Evolutionary conservation across 2,888 invertebrate genomes (phyloP), one percentile per base, ranked within the genome.

Genomic region (Watsonalla binaria): DNA sequence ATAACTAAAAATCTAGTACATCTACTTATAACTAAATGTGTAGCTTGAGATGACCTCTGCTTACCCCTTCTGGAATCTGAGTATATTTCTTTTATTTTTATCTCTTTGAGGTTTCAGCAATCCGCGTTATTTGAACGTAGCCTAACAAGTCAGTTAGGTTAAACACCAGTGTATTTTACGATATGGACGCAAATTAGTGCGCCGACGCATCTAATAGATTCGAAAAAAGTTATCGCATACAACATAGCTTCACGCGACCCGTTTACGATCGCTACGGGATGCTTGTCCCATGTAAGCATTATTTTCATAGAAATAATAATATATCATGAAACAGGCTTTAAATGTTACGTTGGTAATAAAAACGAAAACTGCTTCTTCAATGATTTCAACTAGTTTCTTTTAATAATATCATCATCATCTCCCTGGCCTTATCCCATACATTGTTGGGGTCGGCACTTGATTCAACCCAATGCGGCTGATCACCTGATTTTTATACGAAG

Each of bases 131-230:
- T 5, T 42, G 42, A 8, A 11, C 9, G 42, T 11, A 42, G 42
- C 42, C 42, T 42, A 11, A 42, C 37, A 42, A 11, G 11, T 11
- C 11, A 60, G 57, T 62, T 63, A 60, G 62, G 68, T 61, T 63
- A 62, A 64, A 65, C 62, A 52, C 56, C 14, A 60, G 58, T 58
- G 64, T 67, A 63, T 68, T 74, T 76, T 74, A 72, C 63, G 68
- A 76, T 71, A 74, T 70, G 63, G 66, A 66, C 67, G 65, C 68
- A 72, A 70, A 74, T 74, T 75, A 75, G 66, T 68, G 58, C 58
- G 55, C 57, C 56, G 53, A 58, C 56, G 57, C 62, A 66, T 49
- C 49, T 13, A 33, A 37, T 49, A 49, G 37, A 14, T 49, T 39
- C 47, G 35, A 48, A 49, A 37, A 49, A 49, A 49, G 49, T 37